phyloP scores from a whole-genome alignment of 1,140 invertebrate species.

The Drosophila pachea region DNA sequence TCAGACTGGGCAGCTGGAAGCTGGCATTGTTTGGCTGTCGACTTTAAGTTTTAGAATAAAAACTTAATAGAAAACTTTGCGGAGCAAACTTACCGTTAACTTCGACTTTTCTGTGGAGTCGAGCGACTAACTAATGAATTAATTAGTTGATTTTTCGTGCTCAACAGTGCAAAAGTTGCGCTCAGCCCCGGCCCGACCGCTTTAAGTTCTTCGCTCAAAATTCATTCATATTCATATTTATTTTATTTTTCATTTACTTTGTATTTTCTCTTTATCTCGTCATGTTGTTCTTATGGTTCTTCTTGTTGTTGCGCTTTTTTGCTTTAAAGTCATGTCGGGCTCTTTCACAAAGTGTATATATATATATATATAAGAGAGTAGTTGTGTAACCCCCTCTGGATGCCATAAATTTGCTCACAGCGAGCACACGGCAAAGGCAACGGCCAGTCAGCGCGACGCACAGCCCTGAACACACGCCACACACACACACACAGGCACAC shows the following conservation, averaged over 20 bases:
- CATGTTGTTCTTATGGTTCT: background rate
- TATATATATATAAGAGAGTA: constrained; percentile 22
- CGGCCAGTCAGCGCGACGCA: constrained; percentile 22
- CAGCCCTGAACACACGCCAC: constrained; percentile 19
- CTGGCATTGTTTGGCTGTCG: constrained; percentile 42
- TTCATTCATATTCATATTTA: constrained; percentile 36
- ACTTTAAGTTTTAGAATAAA: constrained; percentile 60
- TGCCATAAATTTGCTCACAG: constrained; percentile 28
- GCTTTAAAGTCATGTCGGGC: constrained; percentile 30
- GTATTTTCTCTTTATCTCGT: background rate
- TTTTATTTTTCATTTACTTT: constrained; percentile 28
- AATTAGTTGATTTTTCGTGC: constrained; percentile 63
- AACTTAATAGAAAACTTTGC: constrained; percentile 54
- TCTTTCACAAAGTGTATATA: constrained; percentile 31
- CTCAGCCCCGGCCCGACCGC: constrained; percentile 23
- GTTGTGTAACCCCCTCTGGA: constrained; percentile 34
- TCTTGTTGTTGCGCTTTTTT: too few relatives aligned
- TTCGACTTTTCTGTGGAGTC: constrained; percentile 18
- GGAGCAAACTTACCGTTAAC: constrained; percentile 56
- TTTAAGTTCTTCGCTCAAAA: constrained; percentile 51
- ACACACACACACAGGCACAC: constrained; percentile 8
- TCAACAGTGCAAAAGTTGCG: constrained; percentile 24
- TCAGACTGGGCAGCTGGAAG: constrained; percentile 23
- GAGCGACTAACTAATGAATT: constrained; percentile 57
- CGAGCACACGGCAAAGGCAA: constrained; percentile 42